Evolutionary conservation across 2,888 invertebrate species (phyloP), one percentile per base, ranked within the genome.

Genomic region (Leucophenga maculata): DNA sequence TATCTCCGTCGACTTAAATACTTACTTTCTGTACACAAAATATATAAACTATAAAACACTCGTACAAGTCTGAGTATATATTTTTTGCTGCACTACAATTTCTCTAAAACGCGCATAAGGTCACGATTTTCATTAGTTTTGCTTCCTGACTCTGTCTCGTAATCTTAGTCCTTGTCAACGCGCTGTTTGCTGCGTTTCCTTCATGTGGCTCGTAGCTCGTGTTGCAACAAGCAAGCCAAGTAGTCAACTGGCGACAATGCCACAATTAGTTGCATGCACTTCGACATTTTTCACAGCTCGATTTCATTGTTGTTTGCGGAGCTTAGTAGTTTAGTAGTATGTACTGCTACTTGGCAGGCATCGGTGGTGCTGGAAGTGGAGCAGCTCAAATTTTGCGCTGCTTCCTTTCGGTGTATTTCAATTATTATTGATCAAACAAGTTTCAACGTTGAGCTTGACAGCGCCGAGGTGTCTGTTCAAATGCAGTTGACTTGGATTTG

Each of bases 71-170:
- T 26, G 26, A 26, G 26, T 26, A 26, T 4, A 26, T 4, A 26
- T 26, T 26, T 26, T 26, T 26, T 26, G 26, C 26, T n/a, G n/a
- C 26, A 26, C 13, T 50, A 16, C 11, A 50, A 18, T 16, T 50
- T 50, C 18, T 50, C 50, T 6, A 18, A 57, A 57, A 60, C 9
- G 62, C 70, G 71, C 74, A 67, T 74, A 78, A 79, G 83, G 85
- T 86, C 86, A 85, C 86, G 86, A 85, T 85, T 86, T 85, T 85
- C 86, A 85, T 85, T 85, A 85, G 79, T 77, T 78, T 72, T 73
- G 78, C 78, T 78, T 76, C 22, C 55, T 48, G 20, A 11, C 54
- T 65, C n/a, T n/a, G 16, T 14, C 31, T 14, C 14, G 32, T 18
- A 60, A 16, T 26, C 18, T 39, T 18, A 14, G 57, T n/a, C 26